phyloP scores from a whole-genome alignment of 2,888 invertebrate genomes.

The Stictocephala bisonia region DNA sequence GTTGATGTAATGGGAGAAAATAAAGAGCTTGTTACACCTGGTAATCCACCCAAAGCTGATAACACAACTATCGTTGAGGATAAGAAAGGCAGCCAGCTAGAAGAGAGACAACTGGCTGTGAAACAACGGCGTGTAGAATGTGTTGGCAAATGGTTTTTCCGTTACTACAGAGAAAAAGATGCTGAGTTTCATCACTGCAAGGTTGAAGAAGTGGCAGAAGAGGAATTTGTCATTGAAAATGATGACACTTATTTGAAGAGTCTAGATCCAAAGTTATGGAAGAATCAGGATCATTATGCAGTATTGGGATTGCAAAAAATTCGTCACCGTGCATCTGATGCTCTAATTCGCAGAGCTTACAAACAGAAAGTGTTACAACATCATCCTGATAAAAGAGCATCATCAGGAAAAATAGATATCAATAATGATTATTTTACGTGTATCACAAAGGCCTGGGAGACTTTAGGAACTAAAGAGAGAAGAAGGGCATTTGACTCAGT shows the following conservation, averaged over 20 bases:
- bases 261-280: conserved; percentile 96
- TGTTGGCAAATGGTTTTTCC: conserved; percentile 68
- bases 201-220: conserved; percentile 65
- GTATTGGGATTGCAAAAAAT: conserved; percentile 90
- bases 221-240: conserved; percentile 70
- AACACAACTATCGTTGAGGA: neutral
- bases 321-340: conserved; percentile 88
- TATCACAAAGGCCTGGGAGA: conserved; percentile 97
- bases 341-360: conserved; percentile 85
- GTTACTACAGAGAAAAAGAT: conserved; percentile 67
- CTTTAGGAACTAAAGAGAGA: conserved; percentile 81
- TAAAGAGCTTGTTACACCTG: conserved; percentile 20
- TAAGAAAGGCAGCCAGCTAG: neutral
- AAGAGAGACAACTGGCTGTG: conserved; percentile 10
- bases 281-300: conserved; percentile 64
- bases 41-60: no score
- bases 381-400: conserved; percentile 97
- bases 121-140: conserved; percentile 65
- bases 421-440: conserved; percentile 99
- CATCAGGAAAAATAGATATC: conserved; percentile 86
- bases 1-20: conserved; percentile 29
- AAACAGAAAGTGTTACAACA: conserved; percentile 90
- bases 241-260: conserved; percentile 87
- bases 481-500: conserved; percentile 96
- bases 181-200: conserved; percentile 58